phyloP scores from a whole-genome alignment of 2,797 vertebrate species.

The Falco berigora region DNA sequence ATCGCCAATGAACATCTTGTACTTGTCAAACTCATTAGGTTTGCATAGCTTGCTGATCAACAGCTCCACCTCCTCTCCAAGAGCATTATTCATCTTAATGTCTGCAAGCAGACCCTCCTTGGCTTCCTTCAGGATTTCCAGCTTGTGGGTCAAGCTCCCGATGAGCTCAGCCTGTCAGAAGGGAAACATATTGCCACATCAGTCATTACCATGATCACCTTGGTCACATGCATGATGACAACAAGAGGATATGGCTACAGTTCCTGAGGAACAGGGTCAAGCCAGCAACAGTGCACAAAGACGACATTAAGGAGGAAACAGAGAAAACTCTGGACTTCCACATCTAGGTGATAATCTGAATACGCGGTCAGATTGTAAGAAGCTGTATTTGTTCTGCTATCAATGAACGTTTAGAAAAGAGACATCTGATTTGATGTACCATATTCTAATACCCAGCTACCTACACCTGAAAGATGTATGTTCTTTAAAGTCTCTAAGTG shows the following conservation, averaged over 20 bases:
- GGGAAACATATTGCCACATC: background rate
- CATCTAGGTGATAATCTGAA: background rate
- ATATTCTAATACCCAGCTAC: background rate
- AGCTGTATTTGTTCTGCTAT: background rate
- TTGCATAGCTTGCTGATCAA: conserved; percentile 84
- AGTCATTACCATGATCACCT: background rate
- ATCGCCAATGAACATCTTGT: conserved; percentile 92
- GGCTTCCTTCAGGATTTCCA: conserved; percentile 79
- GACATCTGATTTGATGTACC: background rate
- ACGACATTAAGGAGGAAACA: background rate
- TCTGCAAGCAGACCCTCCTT: conserved; percentile 80
- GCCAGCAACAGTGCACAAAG: background rate
- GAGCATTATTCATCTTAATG: conserved; percentile 77
- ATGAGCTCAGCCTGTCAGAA: conserved; percentile 83
- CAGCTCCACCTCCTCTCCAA: conserved; percentile 79
- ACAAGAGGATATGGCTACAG: background rate
- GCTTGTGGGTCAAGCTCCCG: conserved; percentile 78
- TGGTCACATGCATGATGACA: background rate
- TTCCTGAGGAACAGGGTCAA: background rate
- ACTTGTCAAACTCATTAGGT: conserved; percentile 91
- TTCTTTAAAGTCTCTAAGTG: background rate
- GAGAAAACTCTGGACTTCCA: background rate
- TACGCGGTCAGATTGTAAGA: background rate
- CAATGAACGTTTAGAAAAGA: background rate
- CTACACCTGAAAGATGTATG: background rate